These are phyloP conservation scores for Macrosoma leucophasiata DNA, from an alignment of 2,888 invertebrate species.

Conservation along the genomic window DNA sequence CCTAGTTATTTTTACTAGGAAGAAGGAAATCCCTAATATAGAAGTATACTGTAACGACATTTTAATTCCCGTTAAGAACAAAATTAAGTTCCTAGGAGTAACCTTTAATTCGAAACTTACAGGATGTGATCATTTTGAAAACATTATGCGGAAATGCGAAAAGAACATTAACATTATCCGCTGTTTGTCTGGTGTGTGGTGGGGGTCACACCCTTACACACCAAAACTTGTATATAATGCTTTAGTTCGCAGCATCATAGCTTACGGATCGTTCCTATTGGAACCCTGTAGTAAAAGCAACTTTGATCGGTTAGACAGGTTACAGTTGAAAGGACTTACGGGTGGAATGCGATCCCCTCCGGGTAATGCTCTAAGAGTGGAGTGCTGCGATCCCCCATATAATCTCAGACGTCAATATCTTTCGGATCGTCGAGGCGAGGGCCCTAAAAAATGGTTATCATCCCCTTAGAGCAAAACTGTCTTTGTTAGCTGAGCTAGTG, in stretches of 20 bases:
- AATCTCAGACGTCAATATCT: slow-evolving; percentile 4
- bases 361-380: slow-evolving; percentile 22
- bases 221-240: too few species aligned
- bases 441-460: too few species aligned
- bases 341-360: slow-evolving; percentile 30
- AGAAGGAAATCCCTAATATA: too few species aligned
- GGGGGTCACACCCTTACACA: slow-evolving; percentile 26
- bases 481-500: too few species aligned
- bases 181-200: slow-evolving; percentile 21
- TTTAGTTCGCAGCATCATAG: slow-evolving; percentile 27
- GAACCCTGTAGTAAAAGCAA: slow-evolving; percentile 22
- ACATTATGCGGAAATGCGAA: slow-evolving; percentile 15
- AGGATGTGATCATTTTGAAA: slow-evolving; percentile 11
- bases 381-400: slow-evolving; percentile 6
- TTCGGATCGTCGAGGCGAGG: too few species aligned
- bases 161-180: slow-evolving; percentile 11
- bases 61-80: too few species aligned
- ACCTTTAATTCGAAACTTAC: slow-evolving; percentile 16
- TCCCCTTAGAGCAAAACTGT: too few species aligned
- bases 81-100: slow-evolving; percentile 15
- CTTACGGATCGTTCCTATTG: slow-evolving; percentile 24
- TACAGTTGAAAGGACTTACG: slow-evolving; percentile 24
- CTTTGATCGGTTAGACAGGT: too few species aligned
- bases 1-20: too few species aligned
- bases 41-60: too few species aligned